phyloP scores from a whole-genome alignment of 2,888 invertebrate genomes.

The Thymelicus acteon region DNA sequence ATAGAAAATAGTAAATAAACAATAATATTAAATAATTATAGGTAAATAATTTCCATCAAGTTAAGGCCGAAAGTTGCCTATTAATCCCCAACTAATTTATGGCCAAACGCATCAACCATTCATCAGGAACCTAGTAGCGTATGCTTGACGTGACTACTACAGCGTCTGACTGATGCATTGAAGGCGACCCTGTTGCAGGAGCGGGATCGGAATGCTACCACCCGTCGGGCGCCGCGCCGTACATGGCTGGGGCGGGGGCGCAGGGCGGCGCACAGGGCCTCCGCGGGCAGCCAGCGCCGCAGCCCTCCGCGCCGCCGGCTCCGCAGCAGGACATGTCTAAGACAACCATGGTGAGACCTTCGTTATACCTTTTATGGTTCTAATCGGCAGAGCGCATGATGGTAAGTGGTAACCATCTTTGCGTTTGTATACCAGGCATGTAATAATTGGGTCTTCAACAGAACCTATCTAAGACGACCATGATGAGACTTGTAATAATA shows the following conservation, averaged over 20 bases:
- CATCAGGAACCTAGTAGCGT: background rate
- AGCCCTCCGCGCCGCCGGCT: slow-evolving; percentile 73
- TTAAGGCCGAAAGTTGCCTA: too few species aligned
- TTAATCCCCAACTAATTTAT: background rate
- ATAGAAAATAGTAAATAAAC: too few species aligned
- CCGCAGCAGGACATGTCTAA: slow-evolving; percentile 76
- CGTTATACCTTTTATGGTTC: background rate
- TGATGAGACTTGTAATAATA: too few species aligned
- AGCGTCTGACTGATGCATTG: slow-evolving; percentile 23
- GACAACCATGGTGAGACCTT: slow-evolving; percentile 65
- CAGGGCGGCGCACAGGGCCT: slow-evolving; percentile 65
- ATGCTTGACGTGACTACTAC: background rate
- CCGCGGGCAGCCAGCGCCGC: slow-evolving; percentile 67
- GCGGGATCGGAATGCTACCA: slow-evolving; percentile 80
- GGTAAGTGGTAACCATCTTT: too few species aligned
- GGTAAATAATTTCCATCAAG: too few species aligned
- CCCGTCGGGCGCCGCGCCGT: slow-evolving; percentile 64
- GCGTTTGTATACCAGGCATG: too few species aligned
- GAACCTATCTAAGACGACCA: too few species aligned
- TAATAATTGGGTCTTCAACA: too few species aligned
- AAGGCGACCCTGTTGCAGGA: slow-evolving; percentile 52
- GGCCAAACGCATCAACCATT: background rate
- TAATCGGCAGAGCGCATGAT: too few species aligned
- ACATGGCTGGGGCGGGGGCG: slow-evolving; percentile 67
- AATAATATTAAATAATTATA: too few species aligned